Percentiles rank a stretch among this genome's conserved stretches.
These are phyloP conservation scores for Anaspis maculata DNA, from an alignment of 2,888 invertebrate species.

Conservation along the genomic window DNA sequence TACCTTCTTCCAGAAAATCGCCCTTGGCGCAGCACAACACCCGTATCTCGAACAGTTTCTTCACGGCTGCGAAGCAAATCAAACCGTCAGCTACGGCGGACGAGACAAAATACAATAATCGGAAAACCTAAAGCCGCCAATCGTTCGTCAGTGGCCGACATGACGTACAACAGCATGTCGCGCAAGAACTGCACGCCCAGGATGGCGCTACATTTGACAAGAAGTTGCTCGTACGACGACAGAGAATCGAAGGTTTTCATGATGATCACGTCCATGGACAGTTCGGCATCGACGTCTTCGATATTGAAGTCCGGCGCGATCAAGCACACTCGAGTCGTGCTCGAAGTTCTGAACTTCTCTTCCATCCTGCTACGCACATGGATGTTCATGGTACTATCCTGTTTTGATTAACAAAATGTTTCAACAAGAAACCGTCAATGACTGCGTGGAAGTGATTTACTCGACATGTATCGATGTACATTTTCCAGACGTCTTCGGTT, in stretches of 20 bases:
- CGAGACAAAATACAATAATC: too few species aligned
- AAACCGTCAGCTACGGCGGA: too few species aligned
- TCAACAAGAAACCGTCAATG: too few species aligned
- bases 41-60: constrained; percentile 51
- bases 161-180: constrained; percentile 49
- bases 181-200: constrained; percentile 56
- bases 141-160: constrained; percentile 43
- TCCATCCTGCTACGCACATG: too few species aligned
- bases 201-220: constrained; percentile 57
- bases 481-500: constrained; percentile 37
- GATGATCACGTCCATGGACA: constrained; percentile 53
- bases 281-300: constrained; percentile 47
- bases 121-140: constrained; percentile 47
- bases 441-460: constrained; percentile 31
- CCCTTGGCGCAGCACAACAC: constrained; percentile 55
- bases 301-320: constrained; percentile 44
- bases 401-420: constrained; percentile 1
- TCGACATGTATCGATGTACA: constrained; percentile 43
- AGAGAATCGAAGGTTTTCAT: constrained; percentile 57
- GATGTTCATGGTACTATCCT: background rate
- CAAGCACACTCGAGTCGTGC: too few species aligned
- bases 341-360: too few species aligned
- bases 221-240: constrained; percentile 53
- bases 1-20: constrained; percentile 45
- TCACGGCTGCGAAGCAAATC: too few species aligned